Percentiles rank a stretch among this genome's conserved stretches.
Evolutionary conservation across 2,888 invertebrate genomes (phyloP).

Genomic region (Alitta virens): DNA sequence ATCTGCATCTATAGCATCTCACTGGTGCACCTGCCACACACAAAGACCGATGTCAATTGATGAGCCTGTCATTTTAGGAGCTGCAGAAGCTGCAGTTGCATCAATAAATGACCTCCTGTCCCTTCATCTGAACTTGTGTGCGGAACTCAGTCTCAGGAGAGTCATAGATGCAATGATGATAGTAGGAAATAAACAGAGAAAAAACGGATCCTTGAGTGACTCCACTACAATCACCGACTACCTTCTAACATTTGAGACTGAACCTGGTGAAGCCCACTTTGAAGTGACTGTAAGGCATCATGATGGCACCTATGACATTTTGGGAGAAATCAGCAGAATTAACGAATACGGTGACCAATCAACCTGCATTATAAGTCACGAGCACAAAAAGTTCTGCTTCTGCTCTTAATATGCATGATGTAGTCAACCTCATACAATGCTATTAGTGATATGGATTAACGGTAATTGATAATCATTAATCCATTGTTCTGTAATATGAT

Average conservation of each 20-base stretch:
- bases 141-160: conserved; percentile 63
- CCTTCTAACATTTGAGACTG: conserved; percentile 65
- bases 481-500: no score
- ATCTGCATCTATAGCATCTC: conserved; percentile 74
- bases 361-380: conserved; percentile 47
- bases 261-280: conserved; percentile 72
- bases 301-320: conserved; percentile 54
- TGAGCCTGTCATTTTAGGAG: conserved; percentile 63
- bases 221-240: conserved; percentile 47
- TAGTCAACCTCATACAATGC: no score
- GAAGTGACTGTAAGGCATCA: conserved; percentile 73
- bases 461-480: no score
- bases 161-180: conserved; percentile 68
- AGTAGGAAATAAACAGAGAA: conserved; percentile 32
- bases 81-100: conserved; percentile 64
- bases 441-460: no score
- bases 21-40: conserved; percentile 86
- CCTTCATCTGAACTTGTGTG: conserved; percentile 35
- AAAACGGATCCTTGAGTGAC: conserved; percentile 40
- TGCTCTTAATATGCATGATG: conserved; percentile 32
- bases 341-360: conserved; percentile 57
- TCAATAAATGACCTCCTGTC: conserved; percentile 68
- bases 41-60: conserved; percentile 63
- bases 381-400: conserved; percentile 52
- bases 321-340: conserved; percentile 64